Percentiles rank a stretch among this genome's conserved stretches.
These are phyloP conservation scores for Theropithecus gelada DNA, from an alignment of 2,113 vertebrate species.

Conservation along the genomic window DNA sequence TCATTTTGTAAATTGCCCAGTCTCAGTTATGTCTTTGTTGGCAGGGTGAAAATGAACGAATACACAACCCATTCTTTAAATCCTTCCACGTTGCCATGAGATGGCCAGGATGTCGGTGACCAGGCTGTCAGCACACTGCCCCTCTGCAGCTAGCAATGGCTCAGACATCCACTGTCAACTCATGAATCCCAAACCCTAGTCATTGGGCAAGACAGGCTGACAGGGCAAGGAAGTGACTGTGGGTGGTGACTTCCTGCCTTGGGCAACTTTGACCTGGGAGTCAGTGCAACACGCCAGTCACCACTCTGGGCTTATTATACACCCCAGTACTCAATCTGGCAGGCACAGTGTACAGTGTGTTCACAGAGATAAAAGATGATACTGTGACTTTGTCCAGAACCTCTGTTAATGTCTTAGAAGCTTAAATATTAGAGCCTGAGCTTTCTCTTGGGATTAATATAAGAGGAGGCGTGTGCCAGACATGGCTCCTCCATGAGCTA, in stretches of 20 bases:
- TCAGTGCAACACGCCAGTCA: neutral
- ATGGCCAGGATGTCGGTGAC: neutral
- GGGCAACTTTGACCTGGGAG: neutral
- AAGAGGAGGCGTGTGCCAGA: conserved; percentile 8
- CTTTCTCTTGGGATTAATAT: conserved; percentile 53
- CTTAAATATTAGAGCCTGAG: conserved; percentile 12
- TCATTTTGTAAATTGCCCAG: no score
- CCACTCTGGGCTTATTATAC: rapidly evolving
- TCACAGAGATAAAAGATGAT: neutral
- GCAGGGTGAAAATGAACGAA: no score
- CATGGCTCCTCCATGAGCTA: neutral
- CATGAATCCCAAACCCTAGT: neutral
- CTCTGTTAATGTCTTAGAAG: conserved; percentile 2
- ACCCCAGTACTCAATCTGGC: neutral
- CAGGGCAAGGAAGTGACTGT: neutral
- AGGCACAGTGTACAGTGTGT: rapidly evolving
- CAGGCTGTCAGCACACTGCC: neutral
- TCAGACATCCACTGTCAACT: neutral
- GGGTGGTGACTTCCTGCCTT: neutral
- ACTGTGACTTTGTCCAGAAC: neutral
- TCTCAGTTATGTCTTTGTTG: no score
- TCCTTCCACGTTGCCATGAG: neutral
- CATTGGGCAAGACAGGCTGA: neutral
- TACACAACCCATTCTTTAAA: neutral
- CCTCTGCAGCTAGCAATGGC: neutral